These are phyloP conservation scores for Hafferia zeledoni DNA, from an alignment of 2,797 vertebrate genomes.

Conservation along the genomic window DNA sequence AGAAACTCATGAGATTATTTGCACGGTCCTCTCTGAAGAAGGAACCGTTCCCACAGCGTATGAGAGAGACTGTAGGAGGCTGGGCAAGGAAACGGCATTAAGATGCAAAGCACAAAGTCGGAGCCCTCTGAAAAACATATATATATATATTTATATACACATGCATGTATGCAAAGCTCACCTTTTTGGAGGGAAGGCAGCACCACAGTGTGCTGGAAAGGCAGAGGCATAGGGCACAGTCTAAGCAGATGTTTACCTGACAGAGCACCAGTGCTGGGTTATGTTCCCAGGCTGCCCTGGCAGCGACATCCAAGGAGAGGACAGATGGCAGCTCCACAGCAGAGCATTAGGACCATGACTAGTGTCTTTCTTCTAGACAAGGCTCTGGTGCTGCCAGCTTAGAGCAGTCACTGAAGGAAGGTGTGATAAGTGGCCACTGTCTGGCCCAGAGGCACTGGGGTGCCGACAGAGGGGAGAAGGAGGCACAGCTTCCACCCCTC, in stretches of 20 bases:
- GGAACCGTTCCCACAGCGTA: background rate
- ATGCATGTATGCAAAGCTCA: background rate
- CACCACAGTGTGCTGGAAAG: background rate
- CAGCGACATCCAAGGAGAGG: background rate
- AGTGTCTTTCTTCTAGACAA: background rate
- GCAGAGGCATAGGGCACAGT: background rate
- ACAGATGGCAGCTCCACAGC: slow-evolving; percentile 38
- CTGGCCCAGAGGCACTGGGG: background rate
- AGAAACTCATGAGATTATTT: background rate
- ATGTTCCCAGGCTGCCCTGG: background rate
- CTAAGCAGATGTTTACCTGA: background rate
- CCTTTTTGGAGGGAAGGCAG: background rate
- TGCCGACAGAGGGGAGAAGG: background rate
- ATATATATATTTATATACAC: accelerated
- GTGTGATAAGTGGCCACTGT: background rate
- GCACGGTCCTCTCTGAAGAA: background rate
- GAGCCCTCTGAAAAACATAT: background rate
- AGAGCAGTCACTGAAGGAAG: background rate
- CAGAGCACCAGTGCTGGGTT: background rate
- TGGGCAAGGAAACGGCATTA: background rate
- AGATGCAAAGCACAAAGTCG: background rate
- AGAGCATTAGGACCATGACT: background rate
- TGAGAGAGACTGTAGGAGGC: background rate
- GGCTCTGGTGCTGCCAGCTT: background rate
- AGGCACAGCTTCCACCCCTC: background rate